Evolutionary conservation across 2,888 invertebrate species (phyloP), one percentile per base, ranked within the genome.

Genomic region (Tachina grossa): DNA sequence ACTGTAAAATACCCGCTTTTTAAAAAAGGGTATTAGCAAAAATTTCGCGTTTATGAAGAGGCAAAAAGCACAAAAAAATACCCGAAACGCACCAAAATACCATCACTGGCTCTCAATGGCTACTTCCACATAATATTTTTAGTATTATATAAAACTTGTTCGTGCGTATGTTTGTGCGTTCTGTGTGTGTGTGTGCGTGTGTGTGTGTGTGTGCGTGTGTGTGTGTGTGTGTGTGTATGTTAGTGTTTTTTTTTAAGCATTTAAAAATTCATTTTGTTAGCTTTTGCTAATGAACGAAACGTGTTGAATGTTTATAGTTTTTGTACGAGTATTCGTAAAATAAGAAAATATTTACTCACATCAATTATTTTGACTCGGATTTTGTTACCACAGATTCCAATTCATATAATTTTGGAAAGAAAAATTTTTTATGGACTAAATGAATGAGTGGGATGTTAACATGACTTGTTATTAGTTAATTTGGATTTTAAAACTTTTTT

Each of bases 211-310:
- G 55, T 13, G 31, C 1, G 9, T 16, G 0, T 49, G 49, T 49
- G 49, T 49, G 4, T 14, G 16, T 53, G 3, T 5, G 31, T 1
- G 9, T 16, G 2, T 68, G 0, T 49, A n/a, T 49, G 47, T 49
- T n/a, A n/a, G 14, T 14, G 9, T 51, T 2, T 14, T 45, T 39
- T 51, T 14, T 43, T 3, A 31, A 31, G 9, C 51, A 59, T 14
- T 51, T 74, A 22, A 49, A 22, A 72, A 74, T 74, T 51, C 39
- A 55, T 13, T 47, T 39, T 31, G 45, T 72, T 16, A 75, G 49
- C 57, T 66, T 72, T 75, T 61, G 59, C 74, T 75, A 81, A 75
- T 75, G 81, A 81, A 81, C 75, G 61, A 45, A 69, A 47, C 74
- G 75, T 81, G 81, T 81, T 81, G 66, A 80, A 3, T 45, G 47